Conservation (phyloP, 2,888 invertebrate genomes). For the Drosophila anomalipes region DNA sequence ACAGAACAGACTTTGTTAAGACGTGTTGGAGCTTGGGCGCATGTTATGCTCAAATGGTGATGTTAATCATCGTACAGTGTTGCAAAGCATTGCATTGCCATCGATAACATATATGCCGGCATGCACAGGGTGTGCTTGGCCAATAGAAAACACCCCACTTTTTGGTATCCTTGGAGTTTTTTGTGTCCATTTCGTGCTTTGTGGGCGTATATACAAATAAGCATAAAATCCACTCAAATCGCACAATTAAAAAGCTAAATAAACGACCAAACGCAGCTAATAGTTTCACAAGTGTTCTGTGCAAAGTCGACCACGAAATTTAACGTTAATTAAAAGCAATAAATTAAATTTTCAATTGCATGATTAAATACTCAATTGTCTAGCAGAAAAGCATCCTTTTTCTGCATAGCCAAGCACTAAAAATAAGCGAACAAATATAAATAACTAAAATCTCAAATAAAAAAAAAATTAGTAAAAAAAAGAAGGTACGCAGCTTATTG, state of each 20-base stretch:
- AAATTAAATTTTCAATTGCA: slow-evolving; percentile 20
- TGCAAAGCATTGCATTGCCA: slow-evolving; percentile 9
- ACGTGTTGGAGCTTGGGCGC: slow-evolving; percentile 22
- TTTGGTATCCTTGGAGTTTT: slow-evolving; percentile 70
- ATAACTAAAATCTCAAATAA: neutral
- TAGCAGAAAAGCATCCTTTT: slow-evolving; percentile 6
- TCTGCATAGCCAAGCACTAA: neutral
- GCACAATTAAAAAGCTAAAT: slow-evolving; percentile 20
- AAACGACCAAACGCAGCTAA: slow-evolving; percentile 8
- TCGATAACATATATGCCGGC: slow-evolving; percentile 47
- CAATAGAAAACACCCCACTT: slow-evolving; percentile 48
- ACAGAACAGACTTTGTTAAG: slow-evolving; percentile 33
- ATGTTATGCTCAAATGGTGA: slow-evolving; percentile 39
- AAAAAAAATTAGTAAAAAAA: neutral
- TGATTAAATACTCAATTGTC: slow-evolving; percentile 15
- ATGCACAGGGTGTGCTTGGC: slow-evolving; percentile 41
- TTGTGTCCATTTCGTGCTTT: slow-evolving; percentile 49
- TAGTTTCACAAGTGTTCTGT: neutral
- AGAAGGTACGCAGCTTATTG: slow-evolving; percentile 35
- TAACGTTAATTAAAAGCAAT: slow-evolving; percentile 17
- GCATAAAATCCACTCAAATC: slow-evolving; percentile 37
- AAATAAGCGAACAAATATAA: neutral
- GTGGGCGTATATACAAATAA: slow-evolving; percentile 53
- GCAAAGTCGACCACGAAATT: neutral
- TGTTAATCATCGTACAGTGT: slow-evolving; percentile 20